Conservation (phyloP, 2,888 invertebrate genomes). For the Torymus auratus region DNA sequence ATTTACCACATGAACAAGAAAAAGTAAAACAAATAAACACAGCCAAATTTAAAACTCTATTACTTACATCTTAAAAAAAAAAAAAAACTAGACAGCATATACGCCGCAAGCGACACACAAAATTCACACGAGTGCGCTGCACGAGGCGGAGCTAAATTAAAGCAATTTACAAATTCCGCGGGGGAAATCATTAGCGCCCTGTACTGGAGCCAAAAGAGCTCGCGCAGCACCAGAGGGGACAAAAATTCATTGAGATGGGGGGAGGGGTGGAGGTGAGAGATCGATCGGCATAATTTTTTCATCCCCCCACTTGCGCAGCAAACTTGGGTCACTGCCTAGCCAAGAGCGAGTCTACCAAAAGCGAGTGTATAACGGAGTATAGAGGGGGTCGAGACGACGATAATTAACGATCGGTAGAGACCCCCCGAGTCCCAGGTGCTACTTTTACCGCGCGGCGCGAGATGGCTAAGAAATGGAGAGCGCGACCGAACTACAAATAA, state of each 20-base stretch:
- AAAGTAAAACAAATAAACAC: no score
- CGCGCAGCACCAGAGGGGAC: background rate
- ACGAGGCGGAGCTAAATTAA: conserved; percentile 18
- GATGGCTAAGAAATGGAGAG: conserved; percentile 47
- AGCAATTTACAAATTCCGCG: conserved; percentile 37
- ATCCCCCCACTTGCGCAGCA: background rate
- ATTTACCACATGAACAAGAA: no score
- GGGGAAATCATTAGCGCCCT: conserved; percentile 23
- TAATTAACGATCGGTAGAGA: conserved; percentile 58
- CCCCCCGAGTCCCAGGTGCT: conserved; percentile 70
- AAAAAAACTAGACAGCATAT: no score
- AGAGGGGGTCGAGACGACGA: conserved; percentile 28
- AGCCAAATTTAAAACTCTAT: no score
- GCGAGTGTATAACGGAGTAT: background rate
- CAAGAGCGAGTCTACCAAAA: background rate
- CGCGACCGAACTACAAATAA: conserved; percentile 49
- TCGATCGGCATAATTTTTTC: conserved; percentile 53
- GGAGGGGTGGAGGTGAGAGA: background rate
- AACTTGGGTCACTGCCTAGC: conserved; percentile 46
- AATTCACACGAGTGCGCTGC: no score
- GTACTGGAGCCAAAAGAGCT: background rate
- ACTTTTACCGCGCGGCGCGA: conserved; percentile 57
- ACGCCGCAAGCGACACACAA: no score
- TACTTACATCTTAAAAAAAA: no score
- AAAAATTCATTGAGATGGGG: conserved; percentile 13